A percentile compares a stretch with the other conserved stretches of the same genome.
Conservation (phyloP, 2,888 invertebrate species). For the Acanthosoma haemorrhoidale region DNA sequence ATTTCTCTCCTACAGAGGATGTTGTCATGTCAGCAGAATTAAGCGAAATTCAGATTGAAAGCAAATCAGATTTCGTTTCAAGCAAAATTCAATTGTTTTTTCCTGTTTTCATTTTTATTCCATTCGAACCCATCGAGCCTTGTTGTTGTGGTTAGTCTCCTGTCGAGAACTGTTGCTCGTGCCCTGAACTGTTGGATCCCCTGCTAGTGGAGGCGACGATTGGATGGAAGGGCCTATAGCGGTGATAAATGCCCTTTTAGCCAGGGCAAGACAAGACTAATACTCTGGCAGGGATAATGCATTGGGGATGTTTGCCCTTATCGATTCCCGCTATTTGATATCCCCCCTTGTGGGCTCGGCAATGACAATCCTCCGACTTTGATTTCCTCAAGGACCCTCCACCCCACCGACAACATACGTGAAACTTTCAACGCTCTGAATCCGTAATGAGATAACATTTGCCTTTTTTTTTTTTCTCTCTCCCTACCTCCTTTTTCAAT, state of each 20-base stretch:
- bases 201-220: neutral
- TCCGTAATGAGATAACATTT: conserved; percentile 3
- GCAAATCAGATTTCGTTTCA: too few relatives aligned
- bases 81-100: too few relatives aligned
- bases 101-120: too few relatives aligned
- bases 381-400: conserved; percentile 21
- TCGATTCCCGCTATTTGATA: neutral
- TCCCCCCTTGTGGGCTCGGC: too few relatives aligned
- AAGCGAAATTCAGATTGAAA: too few relatives aligned
- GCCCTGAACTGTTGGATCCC: too few relatives aligned
- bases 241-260: neutral
- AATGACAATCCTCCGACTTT: neutral
- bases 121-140: too few relatives aligned
- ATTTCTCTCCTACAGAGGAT: too few relatives aligned
- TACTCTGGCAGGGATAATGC: neutral
- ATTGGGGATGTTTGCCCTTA: neutral
- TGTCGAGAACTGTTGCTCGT: too few relatives aligned
- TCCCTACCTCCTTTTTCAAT: neutral
- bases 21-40: too few relatives aligned
- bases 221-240: neutral
- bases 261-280: neutral
- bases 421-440: conserved; percentile 20
- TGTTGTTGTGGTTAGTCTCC: too few relatives aligned
- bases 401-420: neutral
- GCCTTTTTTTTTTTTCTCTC: neutral